Evolutionary conservation across 2,888 invertebrate genomes (phyloP), one percentile per base, ranked within the genome.

Genomic region (Drosophila neotestacea): DNA sequence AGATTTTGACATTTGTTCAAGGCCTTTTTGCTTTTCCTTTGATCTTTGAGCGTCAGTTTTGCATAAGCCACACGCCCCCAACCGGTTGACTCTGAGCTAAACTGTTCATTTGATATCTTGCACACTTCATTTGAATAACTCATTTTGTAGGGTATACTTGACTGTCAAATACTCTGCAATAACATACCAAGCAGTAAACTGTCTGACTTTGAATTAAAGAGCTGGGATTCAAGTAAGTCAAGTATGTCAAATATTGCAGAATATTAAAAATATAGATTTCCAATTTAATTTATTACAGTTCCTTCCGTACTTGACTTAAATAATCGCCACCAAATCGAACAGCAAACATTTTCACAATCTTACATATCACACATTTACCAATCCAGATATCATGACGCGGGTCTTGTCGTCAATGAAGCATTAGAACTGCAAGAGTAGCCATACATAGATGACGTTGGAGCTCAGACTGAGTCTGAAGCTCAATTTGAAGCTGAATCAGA

Each of bases 1-100:
- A 67, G 30, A 70, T 76, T 64, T 71, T 79, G 70, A 71, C 71
- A 71, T 78, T 73, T 64, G 68, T 41, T 77, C 78, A 82, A 82
- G 76, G 82, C 70, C 68, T 73, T 63, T 50, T 46, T 48, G 39
- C 46, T 60, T 48, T 47, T 64, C 36, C 68, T 63, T 70, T 78
- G 63, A 70, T 74, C 70, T 70, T 36, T 34, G 30, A 42, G 59
- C 59, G 66, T 32, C 67, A 38, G 48, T 52, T 64, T 71, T 71
- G 62, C 60, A 56, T 56, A 61, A 41, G 16, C 30, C 30, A 48
- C 52, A 64, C 60, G 56, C 64, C 69, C 59, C 61, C 54, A 76
- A 76, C 76, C 73, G 77, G 76, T 75, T 71, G 39, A 36, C 11
- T 30, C 41, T 42, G 36, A 64, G 39, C 16, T 32, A 51, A 51